These are phyloP conservation scores for Spea hammondii DNA, from an alignment of 2,797 vertebrate species.

Conservation along the genomic window DNA sequence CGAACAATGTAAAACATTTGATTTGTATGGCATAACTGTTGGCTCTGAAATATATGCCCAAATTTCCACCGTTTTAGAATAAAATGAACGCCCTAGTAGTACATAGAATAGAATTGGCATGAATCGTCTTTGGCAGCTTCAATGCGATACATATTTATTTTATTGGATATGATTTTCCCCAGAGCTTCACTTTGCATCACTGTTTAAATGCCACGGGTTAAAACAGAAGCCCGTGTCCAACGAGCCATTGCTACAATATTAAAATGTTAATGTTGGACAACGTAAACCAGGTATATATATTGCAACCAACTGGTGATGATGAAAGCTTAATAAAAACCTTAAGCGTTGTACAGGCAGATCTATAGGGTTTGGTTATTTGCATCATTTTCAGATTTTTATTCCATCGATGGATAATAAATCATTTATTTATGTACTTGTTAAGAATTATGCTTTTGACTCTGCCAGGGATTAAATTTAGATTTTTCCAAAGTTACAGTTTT, in stretches of 20 bases:
- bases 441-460: too few relatives aligned
- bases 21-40: slow-evolving; percentile 30
- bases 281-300: neutral
- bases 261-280: slow-evolving; percentile 14
- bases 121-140: slow-evolving; percentile 17
- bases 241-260: slow-evolving; percentile 18
- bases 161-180: slow-evolving; percentile 21
- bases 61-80: slow-evolving; percentile 26
- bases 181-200: slow-evolving; percentile 9
- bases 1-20: slow-evolving; percentile 26
- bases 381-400: too few relatives aligned
- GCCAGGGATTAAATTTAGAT: neutral
- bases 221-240: slow-evolving; percentile 18
- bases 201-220: slow-evolving; percentile 32
- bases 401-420: too few relatives aligned
- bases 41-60: slow-evolving; percentile 25
- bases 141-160: slow-evolving; percentile 39
- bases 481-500: slow-evolving; percentile 14
- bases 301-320: slow-evolving; percentile 1
- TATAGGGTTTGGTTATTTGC: too few relatives aligned
- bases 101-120: slow-evolving; percentile 16
- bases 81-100: slow-evolving; percentile 26
- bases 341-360: too few relatives aligned
- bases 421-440: too few relatives aligned
- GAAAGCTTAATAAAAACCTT: neutral